phyloP scores from a whole-genome alignment of 2,797 vertebrate genomes.

The Pipistrellus nathusii region DNA sequence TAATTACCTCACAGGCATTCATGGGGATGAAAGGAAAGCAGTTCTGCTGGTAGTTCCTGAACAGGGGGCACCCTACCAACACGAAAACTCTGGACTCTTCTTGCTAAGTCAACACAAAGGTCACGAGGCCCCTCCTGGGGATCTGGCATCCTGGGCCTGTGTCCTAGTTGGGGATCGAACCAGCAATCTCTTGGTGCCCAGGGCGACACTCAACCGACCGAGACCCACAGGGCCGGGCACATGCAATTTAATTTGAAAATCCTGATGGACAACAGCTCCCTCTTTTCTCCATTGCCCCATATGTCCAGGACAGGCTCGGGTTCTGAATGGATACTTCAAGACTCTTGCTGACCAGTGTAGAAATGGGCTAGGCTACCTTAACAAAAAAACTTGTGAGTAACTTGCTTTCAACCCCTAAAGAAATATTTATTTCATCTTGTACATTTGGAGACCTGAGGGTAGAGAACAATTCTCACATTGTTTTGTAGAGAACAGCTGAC shows the following conservation, averaged over 20 bases:
- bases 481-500: background rate
- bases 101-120: background rate
- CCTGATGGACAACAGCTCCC: background rate
- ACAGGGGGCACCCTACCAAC: too few relatives aligned
- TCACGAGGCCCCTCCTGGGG: too few relatives aligned
- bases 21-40: background rate
- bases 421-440: background rate
- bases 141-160: too few relatives aligned
- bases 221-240: accelerated
- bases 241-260: background rate
- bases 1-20: background rate
- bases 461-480: background rate
- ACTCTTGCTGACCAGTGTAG: accelerated
- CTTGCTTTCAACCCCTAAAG: background rate
- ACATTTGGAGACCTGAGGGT: background rate
- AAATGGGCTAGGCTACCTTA: background rate
- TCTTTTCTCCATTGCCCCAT: background rate
- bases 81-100: background rate
- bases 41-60: background rate
- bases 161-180: too few relatives aligned
- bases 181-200: too few relatives aligned
- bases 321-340: background rate
- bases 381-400: background rate
- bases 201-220: too few relatives aligned
- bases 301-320: background rate